phyloP scores from a whole-genome alignment of 2,113 vertebrate genomes.

The Oenanthe oenanthe region DNA sequence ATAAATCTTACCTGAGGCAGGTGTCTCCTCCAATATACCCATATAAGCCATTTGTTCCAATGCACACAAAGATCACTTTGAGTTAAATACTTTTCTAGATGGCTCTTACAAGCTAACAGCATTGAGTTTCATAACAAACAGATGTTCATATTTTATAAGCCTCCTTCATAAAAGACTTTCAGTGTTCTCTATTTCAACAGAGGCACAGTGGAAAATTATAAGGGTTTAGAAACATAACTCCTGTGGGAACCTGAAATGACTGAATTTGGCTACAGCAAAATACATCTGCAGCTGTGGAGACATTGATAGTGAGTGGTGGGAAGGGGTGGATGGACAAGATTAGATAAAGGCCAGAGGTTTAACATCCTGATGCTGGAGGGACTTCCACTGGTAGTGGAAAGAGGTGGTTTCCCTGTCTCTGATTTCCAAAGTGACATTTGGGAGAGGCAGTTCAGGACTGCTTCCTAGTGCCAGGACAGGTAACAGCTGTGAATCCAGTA shows the following conservation, averaged over 20 bases:
- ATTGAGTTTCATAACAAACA: constrained; percentile 63
- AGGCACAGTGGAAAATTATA: constrained; percentile 34
- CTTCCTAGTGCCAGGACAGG: background rate
- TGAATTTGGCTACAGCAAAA: background rate
- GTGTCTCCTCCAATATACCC: background rate
- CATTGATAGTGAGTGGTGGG: background rate
- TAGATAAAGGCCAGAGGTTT: background rate
- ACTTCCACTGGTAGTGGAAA: constrained; percentile 6
- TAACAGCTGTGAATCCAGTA: background rate
- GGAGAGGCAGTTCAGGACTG: background rate
- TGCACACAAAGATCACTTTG: background rate
- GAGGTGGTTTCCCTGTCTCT: background rate
- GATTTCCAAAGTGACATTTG: background rate
- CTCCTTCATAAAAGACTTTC: constrained; percentile 34
- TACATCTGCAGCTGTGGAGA: background rate
- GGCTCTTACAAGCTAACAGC: constrained; percentile 32
- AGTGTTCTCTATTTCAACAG: constrained; percentile 45
- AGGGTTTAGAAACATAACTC: constrained; percentile 12
- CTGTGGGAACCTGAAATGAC: constrained; percentile 3
- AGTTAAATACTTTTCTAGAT: constrained; percentile 48
- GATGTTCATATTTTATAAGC: constrained; percentile 60
- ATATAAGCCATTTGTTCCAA: constrained; percentile 2
- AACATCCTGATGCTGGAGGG: background rate
- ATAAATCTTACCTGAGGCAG: constrained; percentile 15
- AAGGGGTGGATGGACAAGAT: background rate